Evolutionary conservation across 30 jellyfish, hydroid and myxozoan genomes (phyloP).

Genomic region (Hydractinia echinata): DNA sequence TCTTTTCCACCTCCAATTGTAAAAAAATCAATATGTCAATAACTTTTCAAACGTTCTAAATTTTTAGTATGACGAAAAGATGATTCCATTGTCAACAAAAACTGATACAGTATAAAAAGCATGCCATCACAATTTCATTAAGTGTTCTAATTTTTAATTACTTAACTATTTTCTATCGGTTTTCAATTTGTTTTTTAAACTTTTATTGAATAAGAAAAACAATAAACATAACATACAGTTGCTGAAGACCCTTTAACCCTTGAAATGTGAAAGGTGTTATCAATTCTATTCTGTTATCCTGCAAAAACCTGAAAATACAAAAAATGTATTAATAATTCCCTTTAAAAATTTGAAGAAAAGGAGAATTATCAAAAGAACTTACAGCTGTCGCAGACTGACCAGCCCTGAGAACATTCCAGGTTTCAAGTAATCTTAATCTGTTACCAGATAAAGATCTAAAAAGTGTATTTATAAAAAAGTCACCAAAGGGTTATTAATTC

Average conservation of each 20-base stretch:
- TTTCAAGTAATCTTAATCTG: neutral
- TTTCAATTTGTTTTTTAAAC: neutral
- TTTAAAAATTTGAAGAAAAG: neutral
- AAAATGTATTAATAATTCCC: neutral
- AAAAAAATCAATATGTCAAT: no score
- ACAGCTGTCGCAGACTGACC: constrained; percentile 28
- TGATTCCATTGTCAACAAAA: no score
- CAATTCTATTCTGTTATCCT: constrained; percentile 47
- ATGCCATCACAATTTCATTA: no score
- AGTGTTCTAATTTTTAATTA: no score
- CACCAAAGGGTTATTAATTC: neutral
- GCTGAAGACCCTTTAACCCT: constrained; percentile 44
- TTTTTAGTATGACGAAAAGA: no score
- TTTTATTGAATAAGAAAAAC: neutral
- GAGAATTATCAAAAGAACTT: neutral
- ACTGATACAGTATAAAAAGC: no score
- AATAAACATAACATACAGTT: constrained; percentile 46
- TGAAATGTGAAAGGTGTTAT: constrained; percentile 41
- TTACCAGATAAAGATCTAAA: constrained; percentile 47
- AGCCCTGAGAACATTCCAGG: constrained; percentile 45
- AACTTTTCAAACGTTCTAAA: no score
- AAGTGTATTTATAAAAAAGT: neutral
- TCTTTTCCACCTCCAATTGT: no score
- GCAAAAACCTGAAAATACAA: constrained; percentile 45
- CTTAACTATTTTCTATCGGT: no score